Evolutionary conservation across 2,888 invertebrate genomes (phyloP).

Genomic region (Clusia tigrina): DNA sequence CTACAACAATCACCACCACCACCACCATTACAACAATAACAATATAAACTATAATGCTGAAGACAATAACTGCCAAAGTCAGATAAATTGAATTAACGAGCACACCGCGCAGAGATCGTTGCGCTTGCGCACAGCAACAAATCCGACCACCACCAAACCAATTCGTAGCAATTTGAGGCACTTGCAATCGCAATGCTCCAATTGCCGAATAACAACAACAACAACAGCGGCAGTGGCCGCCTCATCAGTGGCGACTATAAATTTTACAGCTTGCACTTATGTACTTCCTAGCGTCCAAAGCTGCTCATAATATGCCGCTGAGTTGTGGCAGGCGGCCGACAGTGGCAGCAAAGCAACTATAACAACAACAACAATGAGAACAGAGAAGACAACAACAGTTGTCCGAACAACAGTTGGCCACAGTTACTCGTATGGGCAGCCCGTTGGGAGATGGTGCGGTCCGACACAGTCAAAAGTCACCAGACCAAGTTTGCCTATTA

Average conservation of each 20-base stretch:
- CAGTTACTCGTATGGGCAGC: too few relatives aligned
- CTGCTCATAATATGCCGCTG: not conserved
- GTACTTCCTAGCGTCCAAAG: not conserved
- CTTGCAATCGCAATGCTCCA: not conserved
- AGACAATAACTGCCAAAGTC: conserved; percentile 46
- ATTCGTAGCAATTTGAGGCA: not conserved
- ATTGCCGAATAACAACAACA: too few relatives aligned
- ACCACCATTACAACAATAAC: conserved; percentile 17
- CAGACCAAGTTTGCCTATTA: conserved; percentile 1
- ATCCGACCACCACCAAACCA: not conserved
- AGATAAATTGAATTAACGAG: conserved; percentile 48
- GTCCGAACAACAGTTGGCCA: not conserved
- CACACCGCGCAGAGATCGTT: conserved; percentile 2
- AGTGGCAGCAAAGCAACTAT: not conserved
- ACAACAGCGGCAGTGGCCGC: not conserved
- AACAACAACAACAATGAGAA: not conserved
- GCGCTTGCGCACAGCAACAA: not conserved
- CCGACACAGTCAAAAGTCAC: not conserved
- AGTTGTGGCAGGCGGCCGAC: not conserved
- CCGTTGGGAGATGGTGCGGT: conserved; percentile 1
- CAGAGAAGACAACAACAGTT: too few relatives aligned
- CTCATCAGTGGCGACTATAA: too few relatives aligned
- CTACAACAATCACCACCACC: conserved; percentile 4
- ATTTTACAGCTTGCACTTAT: not conserved
- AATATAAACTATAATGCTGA: conserved; percentile 16